Percentiles rank a stretch among this genome's conserved stretches.
These are phyloP conservation scores for Lepisosteus osseus DNA, from an alignment of 2,113 vertebrate genomes.

Conservation along the genomic window DNA sequence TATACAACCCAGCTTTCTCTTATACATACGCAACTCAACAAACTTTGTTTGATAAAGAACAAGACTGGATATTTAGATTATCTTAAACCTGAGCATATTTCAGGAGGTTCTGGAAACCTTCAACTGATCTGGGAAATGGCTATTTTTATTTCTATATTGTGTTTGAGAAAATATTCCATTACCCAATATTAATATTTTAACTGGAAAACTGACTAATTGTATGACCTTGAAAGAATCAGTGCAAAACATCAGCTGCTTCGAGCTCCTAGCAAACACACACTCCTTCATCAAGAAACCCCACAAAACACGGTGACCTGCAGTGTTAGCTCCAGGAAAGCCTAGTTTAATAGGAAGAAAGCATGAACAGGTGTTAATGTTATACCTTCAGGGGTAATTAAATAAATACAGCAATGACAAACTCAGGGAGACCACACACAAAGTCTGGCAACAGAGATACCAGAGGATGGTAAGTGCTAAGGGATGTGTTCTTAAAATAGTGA, in stretches of 20 bases:
- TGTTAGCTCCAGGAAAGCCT: neutral
- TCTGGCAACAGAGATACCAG: constrained; percentile 9
- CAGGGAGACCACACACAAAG: constrained; percentile 30
- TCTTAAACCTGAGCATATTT: no score
- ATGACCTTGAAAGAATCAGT: neutral
- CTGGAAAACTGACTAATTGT: neutral
- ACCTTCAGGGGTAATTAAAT: constrained; percentile 20
- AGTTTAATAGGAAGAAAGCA: neutral
- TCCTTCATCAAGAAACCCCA: constrained; percentile 11
- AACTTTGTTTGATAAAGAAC: no score
- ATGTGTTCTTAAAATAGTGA: neutral
- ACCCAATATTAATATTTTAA: neutral
- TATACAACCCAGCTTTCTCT: no score
- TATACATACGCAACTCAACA: no score
- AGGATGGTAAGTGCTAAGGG: neutral
- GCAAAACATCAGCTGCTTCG: neutral
- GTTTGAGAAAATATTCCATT: no score
- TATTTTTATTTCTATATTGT: no score
- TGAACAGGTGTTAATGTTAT: constrained; percentile 13
- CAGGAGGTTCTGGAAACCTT: no score
- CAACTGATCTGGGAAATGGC: no score
- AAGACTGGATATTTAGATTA: no score
- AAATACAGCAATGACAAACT: constrained; percentile 10
- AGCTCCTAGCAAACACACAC: neutral
- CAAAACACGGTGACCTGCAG: constrained; percentile 11